Base-by-base conservation (phyloP, 2,797 vertebrate species). In the Lophotriccus pileatus region DNA sequence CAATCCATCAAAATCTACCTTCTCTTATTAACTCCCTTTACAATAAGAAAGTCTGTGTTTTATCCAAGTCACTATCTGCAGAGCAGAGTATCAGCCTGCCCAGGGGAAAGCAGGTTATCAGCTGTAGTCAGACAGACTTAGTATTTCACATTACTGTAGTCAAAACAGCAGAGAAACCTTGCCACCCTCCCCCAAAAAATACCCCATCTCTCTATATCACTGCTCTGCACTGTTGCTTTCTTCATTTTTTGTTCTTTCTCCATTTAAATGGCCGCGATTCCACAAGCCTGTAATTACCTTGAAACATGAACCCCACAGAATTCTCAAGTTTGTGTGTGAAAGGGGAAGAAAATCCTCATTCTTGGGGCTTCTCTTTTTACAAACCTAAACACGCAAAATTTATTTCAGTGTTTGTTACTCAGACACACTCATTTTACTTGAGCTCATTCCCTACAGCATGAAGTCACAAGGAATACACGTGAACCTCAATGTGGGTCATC, bases 121-220 rank as follows among this genome's bases (percentile, higher is more conserved):
- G 21, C 30, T 41, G 30, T 30, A 24, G 74, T 63, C 39, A 80
- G 23, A 69, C 16, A 13, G 6, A 7, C 10, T 41, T 37, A 39
- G 28, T 80, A 16, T 74, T 89, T 77, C 56, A 62, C 8, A 18
- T 41, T 12, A 69, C 21, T 37, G 7, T 2, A 74, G 60, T 28
- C 34, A 69, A 66, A 90, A 77, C 30, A 74, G 62, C 20, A 80
- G 27, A 69, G 34, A 69, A 90, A 18, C 12, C 15, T 70, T 7
- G 7, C 9, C 17, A 5, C 22, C 6, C 16, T 41, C 5, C 6
- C 6, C 8, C 15, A 1, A 4, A 28, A 81, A 89, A 24, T 0
- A 46, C 13, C 15, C 24, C 18, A 34, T 32, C 7, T n/a, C 21
- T 58, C 36, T 25, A 2, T 6, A 34, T 62, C 13, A 14, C 2